Evolutionary conservation across 2,888 invertebrate species (phyloP), one percentile per base, ranked within the genome.

Genomic region (Myopa tessellatipennis): DNA sequence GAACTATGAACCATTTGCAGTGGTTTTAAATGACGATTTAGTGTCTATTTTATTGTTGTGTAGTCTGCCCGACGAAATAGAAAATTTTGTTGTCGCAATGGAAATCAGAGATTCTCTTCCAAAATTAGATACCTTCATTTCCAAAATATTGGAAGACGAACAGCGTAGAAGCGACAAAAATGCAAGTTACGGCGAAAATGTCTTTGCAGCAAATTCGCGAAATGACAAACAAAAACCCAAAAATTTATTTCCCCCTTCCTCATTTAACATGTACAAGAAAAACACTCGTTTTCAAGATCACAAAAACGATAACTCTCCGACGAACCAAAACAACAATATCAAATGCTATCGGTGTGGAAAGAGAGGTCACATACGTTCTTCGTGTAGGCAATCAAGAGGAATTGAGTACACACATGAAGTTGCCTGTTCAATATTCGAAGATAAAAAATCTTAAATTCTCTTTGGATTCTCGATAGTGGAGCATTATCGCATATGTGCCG

Each of bases 281-380:
- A 26, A 26, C 5, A 58, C 58, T 16, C 58, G 12, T 6, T 58
- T 58, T 12, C 12, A 6, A 58, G 18, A n/a, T 58, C 58, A 16
- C n/a, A 58, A 58, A 18, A 6, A 58, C 6, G 1, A 4, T 10
- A 6, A 58, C 3, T 18, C 34, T 4, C 16, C 18, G 26, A 77
- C 74, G 10, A 77, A 12, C 55, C 50, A 74, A 4, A 70, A 60
- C 16, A 72, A 14, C 45, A 76, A 74, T 55, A 36, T 80, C 50
- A 79, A 79, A 45, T 79, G 81, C 60, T 79, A 74, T 18, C 76
- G 72, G n/a, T 81, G 81, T 76, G 79, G 79, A 40, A 77, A 77
- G 68, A 79, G 65, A 38, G 79, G 81, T 12, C 81, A 81, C 40
- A 77, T 79, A 65, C 76, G 79, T 12, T 78, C 79, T 26, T 26